A percentile compares a stretch with the other conserved stretches of the same genome.
phyloP scores from a whole-genome alignment of 2,113 vertebrate genomes.

The Psilopsiagon aymara region DNA sequence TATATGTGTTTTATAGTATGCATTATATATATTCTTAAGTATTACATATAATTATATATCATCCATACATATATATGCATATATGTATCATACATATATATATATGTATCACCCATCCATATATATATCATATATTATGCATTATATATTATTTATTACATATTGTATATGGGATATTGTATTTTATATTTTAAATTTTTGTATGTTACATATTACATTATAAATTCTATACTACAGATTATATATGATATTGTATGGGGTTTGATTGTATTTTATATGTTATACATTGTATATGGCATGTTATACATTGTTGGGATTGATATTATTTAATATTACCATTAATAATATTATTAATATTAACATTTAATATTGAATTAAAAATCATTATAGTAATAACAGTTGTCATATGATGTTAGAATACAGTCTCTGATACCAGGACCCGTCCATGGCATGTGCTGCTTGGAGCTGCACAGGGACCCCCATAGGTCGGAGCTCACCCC shows the following conservation, averaged over 20 bases:
- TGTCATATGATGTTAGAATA: not conserved
- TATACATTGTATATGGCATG: not conserved
- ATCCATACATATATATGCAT: too few species aligned
- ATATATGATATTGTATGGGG: not conserved
- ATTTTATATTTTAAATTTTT: not conserved
- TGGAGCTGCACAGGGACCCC: not conserved
- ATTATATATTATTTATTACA: not conserved
- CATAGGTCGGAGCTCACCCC: rapidly evolving
- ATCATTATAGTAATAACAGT: rapidly evolving
- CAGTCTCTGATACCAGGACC: not conserved
- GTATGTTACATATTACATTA: not conserved
- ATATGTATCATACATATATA: too few species aligned
- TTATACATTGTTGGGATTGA: not conserved
- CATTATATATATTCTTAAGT: not conserved
- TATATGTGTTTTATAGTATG: not conserved
- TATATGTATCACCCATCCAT: too few species aligned
- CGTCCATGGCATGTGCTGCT: not conserved
- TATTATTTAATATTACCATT: not conserved
- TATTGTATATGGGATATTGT: not conserved
- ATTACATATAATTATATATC: not conserved
- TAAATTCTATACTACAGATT: not conserved
- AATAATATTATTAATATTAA: not conserved
- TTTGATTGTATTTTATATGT: not conserved
- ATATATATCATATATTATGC: not conserved
- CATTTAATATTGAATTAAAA: not conserved